Evolutionary conservation across 2,113 vertebrate species (phyloP).

Genomic region (Pteruthius melanotis): DNA sequence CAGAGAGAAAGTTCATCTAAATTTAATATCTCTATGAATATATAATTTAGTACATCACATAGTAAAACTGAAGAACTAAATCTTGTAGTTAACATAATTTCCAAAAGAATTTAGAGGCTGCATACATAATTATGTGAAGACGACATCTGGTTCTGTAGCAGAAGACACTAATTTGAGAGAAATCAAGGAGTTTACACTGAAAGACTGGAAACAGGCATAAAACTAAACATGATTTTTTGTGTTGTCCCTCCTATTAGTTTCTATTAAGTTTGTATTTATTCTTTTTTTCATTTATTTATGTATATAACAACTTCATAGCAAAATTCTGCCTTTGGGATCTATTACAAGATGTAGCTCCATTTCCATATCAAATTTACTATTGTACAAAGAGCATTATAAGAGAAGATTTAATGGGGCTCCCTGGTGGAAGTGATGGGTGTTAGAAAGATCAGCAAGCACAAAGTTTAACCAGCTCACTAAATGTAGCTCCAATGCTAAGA

Average conservation of each 20-base stretch:
- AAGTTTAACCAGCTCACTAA: not conserved
- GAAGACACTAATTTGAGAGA: not conserved
- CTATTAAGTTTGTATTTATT: not conserved
- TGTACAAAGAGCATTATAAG: not conserved
- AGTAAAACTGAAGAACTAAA: constrained; percentile 16
- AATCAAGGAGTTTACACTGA: not conserved
- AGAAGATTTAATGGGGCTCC: not conserved
- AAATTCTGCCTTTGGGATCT: not conserved
- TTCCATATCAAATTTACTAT: not conserved
- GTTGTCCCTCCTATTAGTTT: not conserved
- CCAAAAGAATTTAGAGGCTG: not conserved
- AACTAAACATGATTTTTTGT: not conserved
- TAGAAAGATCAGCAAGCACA: not conserved
- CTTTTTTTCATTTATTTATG: not conserved
- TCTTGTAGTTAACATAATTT: not conserved
- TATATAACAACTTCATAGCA: not conserved
- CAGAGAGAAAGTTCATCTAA: constrained; percentile 32
- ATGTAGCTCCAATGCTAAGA: not conserved
- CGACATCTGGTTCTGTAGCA: not conserved
- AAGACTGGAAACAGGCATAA: not conserved
- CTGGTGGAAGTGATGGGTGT: not conserved
- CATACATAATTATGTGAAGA: not conserved
- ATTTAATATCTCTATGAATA: constrained; percentile 52
- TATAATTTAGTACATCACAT: constrained; percentile 1
- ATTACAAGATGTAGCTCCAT: not conserved